Percentiles rank a stretch among this genome's conserved stretches.
phyloP scores from a whole-genome alignment of 2,797 vertebrate genomes.

The Molossus molossus region DNA sequence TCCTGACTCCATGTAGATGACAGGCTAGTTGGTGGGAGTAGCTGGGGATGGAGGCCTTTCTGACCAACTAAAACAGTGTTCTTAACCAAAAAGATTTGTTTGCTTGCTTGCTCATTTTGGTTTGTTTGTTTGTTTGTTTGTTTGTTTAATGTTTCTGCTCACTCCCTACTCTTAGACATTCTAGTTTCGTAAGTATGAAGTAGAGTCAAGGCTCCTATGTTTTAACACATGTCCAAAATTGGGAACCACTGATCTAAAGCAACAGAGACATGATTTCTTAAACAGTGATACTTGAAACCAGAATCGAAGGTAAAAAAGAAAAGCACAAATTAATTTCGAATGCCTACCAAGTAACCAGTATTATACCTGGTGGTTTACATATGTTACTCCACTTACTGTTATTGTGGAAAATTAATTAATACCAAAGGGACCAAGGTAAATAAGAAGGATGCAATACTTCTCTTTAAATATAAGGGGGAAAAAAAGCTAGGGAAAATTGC shows the following conservation, averaged over 20 bases:
- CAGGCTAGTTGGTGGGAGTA: background rate
- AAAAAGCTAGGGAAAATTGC: background rate
- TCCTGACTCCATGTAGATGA: background rate
- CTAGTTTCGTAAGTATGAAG: background rate
- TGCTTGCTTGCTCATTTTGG: no score
- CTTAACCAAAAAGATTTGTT: background rate
- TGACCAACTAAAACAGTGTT: background rate
- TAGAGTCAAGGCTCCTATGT: background rate
- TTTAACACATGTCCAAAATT: background rate
- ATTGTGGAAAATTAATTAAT: background rate
- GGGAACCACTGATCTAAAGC: slow-evolving; percentile 4
- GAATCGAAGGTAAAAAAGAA: background rate
- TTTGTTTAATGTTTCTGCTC: background rate
- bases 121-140: background rate
- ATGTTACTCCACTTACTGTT: background rate
- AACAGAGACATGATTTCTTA: background rate
- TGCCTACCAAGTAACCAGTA: background rate
- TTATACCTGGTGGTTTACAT: background rate
- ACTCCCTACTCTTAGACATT: background rate
- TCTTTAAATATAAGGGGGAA: background rate
- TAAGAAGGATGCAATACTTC: background rate
- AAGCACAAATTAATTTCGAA: background rate
- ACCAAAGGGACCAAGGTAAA: background rate
- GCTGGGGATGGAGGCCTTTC: background rate
- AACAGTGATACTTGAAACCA: background rate